Evolutionary conservation across 2,888 invertebrate species (phyloP).

Genomic region (Gymnosoma rotundatum): DNA sequence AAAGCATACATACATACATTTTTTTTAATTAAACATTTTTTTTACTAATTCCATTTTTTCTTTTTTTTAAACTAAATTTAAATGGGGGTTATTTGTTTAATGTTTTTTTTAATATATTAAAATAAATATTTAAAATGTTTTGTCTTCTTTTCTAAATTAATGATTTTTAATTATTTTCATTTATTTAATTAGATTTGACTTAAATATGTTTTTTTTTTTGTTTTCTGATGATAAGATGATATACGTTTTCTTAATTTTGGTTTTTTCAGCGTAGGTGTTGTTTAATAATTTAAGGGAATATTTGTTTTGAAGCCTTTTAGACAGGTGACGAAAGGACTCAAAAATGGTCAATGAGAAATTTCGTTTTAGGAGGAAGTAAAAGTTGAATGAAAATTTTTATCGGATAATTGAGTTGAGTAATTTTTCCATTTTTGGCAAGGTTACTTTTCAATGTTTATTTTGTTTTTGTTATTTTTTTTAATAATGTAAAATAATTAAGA

Average conservation of each 20-base stretch:
- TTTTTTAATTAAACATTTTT: slow-evolving; percentile 12
- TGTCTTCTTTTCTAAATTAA: not conserved
- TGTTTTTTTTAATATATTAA: slow-evolving; percentile 9
- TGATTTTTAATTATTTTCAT: not conserved
- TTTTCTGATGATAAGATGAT: slow-evolving; percentile 57
- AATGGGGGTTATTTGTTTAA: not conserved
- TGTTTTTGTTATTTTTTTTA: slow-evolving; percentile 35
- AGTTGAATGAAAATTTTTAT: slow-evolving; percentile 15
- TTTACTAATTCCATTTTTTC: slow-evolving; percentile 6
- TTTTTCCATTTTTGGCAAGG: slow-evolving; percentile 63
- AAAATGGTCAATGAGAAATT: not conserved
- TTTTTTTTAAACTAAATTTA: slow-evolving; percentile 9
- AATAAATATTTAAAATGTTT: slow-evolving; percentile 4
- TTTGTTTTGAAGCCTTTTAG: slow-evolving; percentile 1
- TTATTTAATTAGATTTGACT: slow-evolving; percentile 37
- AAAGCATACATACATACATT: slow-evolving; percentile 49
- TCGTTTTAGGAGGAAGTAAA: not conserved
- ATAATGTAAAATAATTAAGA: slow-evolving; percentile 49
- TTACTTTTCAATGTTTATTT: slow-evolving; percentile 57
- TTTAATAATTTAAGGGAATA: slow-evolving; percentile 21
- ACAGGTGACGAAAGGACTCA: not conserved
- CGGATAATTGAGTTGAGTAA: slow-evolving; percentile 63
- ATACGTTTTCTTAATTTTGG: slow-evolving; percentile 19
- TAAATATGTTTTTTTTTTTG: slow-evolving; percentile 30
- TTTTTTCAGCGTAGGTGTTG: slow-evolving; percentile 13